phyloP scores from a whole-genome alignment of 1,140 invertebrate species.

The Drosophila guanche region DNA sequence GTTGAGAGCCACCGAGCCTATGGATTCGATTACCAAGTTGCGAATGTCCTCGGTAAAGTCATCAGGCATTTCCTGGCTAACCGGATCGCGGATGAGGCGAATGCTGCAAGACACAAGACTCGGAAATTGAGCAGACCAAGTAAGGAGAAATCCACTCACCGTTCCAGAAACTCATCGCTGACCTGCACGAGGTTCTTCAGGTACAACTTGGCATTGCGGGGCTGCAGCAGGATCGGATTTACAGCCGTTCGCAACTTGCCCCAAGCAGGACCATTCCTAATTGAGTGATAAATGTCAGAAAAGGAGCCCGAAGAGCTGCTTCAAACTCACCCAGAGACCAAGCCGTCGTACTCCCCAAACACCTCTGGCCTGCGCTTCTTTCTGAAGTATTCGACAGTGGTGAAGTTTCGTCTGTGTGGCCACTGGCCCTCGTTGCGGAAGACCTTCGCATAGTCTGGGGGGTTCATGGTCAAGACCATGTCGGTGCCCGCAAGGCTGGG shows the following conservation, averaged over 20 bases:
- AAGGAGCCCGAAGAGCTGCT: accelerated
- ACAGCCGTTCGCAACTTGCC: conserved; percentile 68
- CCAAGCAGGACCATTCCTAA: conserved; percentile 70
- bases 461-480: conserved; percentile 67
- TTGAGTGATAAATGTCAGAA: background rate
- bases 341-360: conserved; percentile 62
- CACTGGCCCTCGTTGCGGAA: conserved; percentile 74
- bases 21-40: conserved; percentile 89
- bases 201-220: conserved; percentile 71
- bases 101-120: conserved; percentile 82
- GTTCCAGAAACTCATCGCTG: conserved; percentile 83
- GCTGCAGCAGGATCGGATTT: conserved; percentile 75
- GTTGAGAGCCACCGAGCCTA: conserved; percentile 89
- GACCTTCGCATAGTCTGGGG: conserved; percentile 63
- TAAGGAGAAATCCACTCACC: conserved; percentile 59
- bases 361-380: conserved; percentile 51
- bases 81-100: conserved; percentile 84
- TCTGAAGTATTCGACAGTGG: conserved; percentile 67
- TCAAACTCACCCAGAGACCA: conserved; percentile 56
- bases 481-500: conserved; percentile 63
- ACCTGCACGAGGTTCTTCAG: conserved; percentile 61
- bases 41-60: conserved; percentile 87
- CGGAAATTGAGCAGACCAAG: background rate
- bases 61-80: conserved; percentile 85
- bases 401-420: conserved; percentile 65